Percentiles rank a stretch among this genome's conserved stretches.
Evolutionary conservation across 2,113 vertebrate genomes (phyloP).

Genomic region (Protobothrops flavoviridis): DNA sequence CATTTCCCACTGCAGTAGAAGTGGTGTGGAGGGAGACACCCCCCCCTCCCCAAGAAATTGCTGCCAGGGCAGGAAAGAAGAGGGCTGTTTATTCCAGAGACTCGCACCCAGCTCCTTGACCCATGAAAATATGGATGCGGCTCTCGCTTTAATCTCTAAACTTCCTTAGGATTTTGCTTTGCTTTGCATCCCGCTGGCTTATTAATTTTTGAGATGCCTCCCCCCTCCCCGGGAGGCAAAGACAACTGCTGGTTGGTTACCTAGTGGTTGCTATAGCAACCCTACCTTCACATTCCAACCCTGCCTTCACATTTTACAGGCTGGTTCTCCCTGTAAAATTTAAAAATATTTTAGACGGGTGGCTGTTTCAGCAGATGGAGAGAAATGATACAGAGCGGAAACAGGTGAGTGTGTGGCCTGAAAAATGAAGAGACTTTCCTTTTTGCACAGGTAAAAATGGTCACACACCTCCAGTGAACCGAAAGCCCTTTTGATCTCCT

Average conservation of each 20-base stretch:
- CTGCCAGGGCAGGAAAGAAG: not conserved
- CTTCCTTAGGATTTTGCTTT: not conserved
- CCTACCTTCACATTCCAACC: constrained; percentile 21
- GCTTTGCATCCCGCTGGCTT: not conserved
- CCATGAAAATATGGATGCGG: not conserved
- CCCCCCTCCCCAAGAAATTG: not conserved
- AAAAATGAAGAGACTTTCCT: not conserved
- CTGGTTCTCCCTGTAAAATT: constrained; percentile 14
- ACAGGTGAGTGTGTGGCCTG: too few species aligned
- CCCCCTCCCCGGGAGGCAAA: not conserved
- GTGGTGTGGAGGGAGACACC: not conserved
- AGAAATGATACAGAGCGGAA: not conserved
- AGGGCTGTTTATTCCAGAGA: not conserved
- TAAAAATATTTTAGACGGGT: constrained; percentile 1
- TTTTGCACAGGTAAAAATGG: not conserved
- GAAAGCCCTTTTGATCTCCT: not conserved
- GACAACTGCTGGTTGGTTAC: not conserved
- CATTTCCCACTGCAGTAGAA: not conserved
- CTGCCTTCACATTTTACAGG: constrained; percentile 33
- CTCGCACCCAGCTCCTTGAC: not conserved
- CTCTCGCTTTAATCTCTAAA: not conserved
- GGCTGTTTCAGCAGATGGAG: not conserved
- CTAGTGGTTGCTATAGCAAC: constrained; percentile 41
- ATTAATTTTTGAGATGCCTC: not conserved
- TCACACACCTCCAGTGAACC: not conserved